Base-by-base conservation (phyloP, 2,797 vertebrate genomes). In the Sciaenops ocellatus region DNA sequence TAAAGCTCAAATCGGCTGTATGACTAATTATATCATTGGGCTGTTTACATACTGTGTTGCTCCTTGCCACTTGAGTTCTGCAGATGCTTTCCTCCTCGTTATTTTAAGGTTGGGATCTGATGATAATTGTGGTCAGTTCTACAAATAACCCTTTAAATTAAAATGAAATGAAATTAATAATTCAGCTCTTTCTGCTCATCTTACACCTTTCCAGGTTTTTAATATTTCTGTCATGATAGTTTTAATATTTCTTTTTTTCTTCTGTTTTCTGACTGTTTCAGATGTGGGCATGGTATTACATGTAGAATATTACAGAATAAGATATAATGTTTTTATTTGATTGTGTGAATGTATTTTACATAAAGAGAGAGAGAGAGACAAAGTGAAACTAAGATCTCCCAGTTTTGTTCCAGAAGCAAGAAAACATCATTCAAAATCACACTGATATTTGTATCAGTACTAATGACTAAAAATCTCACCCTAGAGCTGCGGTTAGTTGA, bases 71-170 rank as follows among this genome's bases (percentile, higher is more conserved):
- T 67, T 13, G 11, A 46, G n/a, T 48, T 61, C 22, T 60, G 51
- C 59, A 47, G 51, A 63, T 70, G 48, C 20, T 52, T 78, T 69
- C 42, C 38, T 61, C 54, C n/a, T 63, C 6, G 13, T 85, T 24
- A 20, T 48, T 60, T 17, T 8, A 71, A 70, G 61, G 26, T 52
- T 1, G 1, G 44, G 17, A 51, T 61, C 9, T 51, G 52, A 11
- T 52, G 28, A 57, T 69, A 0, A 0, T 55, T 60, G 17, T 26
- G 52, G 28, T 72, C 62, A 71, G 41, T 28, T 8, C 30, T 51
- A 22, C 47, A 34, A 38, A 66, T 16, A 24, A 41, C 3, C 7
- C 9, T 26, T 28, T 47, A 15, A 63, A 22, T 47, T 0, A 18
- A 26, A 17, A 7, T 62, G 26, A 34, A 34, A 34, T 34, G 7